Conservation (phyloP, 2,888 invertebrate species). For the Bruchidius siliquastri region DNA sequence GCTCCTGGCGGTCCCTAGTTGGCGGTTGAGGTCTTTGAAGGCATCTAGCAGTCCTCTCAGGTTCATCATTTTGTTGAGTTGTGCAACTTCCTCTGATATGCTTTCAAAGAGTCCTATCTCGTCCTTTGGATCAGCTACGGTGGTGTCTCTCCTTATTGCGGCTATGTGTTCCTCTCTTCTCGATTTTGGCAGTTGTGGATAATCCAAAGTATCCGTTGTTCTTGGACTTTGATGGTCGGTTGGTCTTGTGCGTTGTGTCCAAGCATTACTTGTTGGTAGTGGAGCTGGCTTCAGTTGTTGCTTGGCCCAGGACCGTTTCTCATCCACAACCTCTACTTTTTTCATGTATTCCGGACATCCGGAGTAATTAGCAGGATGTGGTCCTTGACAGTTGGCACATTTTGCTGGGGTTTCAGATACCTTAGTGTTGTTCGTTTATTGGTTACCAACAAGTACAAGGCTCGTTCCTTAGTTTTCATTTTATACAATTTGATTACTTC, state of each 20-base stretch:
- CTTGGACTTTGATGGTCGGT: too few species aligned
- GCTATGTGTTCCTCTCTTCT: too few species aligned
- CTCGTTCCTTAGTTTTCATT: too few species aligned
- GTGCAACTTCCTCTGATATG: neutral
- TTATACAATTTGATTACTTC: too few species aligned
- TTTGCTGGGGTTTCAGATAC: conserved; percentile 21
- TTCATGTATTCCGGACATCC: conserved; percentile 20
- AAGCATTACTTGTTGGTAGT: neutral
- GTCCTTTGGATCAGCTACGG: neutral
- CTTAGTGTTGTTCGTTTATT: conserved; percentile 3
- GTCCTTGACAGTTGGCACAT: conserved; percentile 30
- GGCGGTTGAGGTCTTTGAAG: neutral
- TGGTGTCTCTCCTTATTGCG: neutral
- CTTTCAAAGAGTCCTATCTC: neutral
- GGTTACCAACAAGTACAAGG: too few species aligned
- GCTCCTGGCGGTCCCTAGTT: neutral
- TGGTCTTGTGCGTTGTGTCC: neutral
- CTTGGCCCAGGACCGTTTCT: neutral
- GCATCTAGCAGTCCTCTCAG: neutral
- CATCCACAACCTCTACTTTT: neutral
- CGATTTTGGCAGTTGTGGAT: neutral
- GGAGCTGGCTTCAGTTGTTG: neutral
- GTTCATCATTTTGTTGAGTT: neutral
- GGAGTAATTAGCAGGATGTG: conserved; percentile 29
- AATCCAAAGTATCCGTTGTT: too few species aligned